Evolutionary conservation across 2,888 invertebrate genomes (phyloP), one percentile per base, ranked within the genome.

Genomic region (Harpalus rubripes): DNA sequence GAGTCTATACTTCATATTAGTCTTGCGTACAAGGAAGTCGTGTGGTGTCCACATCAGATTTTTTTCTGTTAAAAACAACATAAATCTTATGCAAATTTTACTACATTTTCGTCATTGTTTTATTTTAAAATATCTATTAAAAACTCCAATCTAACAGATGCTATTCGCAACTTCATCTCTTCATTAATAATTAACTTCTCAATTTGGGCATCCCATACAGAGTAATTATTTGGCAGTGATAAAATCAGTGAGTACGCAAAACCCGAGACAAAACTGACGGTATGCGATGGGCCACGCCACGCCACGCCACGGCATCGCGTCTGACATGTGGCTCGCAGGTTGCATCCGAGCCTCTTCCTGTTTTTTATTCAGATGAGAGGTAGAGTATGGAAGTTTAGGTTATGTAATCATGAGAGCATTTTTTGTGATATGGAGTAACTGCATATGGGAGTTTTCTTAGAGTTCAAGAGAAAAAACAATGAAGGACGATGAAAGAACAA

Each of bases 321-420:
- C 72, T 74, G 41, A 63, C 81, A 81, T 81, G 61, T 81, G 81
- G 81, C 41, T 6, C 26, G 61, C 81, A 81, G 81, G 81, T 81
- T 81, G 81, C 18, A 81, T 81, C 81, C 81, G 65, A 18, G 15
- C 16, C 18, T 81, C 81, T 81, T 81, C 81, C 81, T 63, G 81
- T 65, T 52, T 81, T 63, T 81, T 81, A 81, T 65, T 52, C 44
- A 52, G 44, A 52, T 52, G 10, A 52, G 59, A 59, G 59, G 59
- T 59, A 59, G 16, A 15, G 59, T 59, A 16, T 16, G 15, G 18
- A 15, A 59, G 44, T 52, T 56, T 10, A 16, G 16, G 59, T 59
- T 59, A 59, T 59, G 59, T 59, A 59, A 59, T 59, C 15, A 59
- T 59, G 59, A 59, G 59, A 16, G 59, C 7, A 59, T 15, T 59